Evolutionary conservation across 2,888 invertebrate species (phyloP).

Genomic region (Perdita meconis): DNA sequence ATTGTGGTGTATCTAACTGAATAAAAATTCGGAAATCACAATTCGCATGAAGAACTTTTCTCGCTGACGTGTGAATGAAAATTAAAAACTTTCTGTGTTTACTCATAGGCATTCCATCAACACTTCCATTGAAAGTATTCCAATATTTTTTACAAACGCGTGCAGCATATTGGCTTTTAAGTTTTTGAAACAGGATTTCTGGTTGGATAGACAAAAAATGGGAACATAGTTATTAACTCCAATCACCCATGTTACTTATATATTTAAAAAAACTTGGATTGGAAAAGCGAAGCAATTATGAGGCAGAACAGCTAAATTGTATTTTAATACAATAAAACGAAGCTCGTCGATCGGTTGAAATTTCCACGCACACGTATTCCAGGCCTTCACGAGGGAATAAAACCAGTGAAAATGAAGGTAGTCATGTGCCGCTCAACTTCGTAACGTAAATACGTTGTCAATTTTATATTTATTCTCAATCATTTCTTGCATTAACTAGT

Average conservation of each 20-base stretch:
- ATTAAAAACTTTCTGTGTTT: too few relatives aligned
- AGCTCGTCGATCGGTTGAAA: constrained; percentile 37
- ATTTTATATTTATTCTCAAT: constrained; percentile 23
- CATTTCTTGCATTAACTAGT: neutral
- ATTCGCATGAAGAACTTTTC: too few relatives aligned
- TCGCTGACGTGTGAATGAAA: too few relatives aligned
- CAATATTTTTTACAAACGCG: neutral
- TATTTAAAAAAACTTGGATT: neutral
- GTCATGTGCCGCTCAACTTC: constrained; percentile 32
- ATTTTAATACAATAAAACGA: constrained; percentile 23
- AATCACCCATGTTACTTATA: constrained; percentile 17
- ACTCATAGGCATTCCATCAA: neutral
- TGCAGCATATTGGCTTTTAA: too few relatives aligned
- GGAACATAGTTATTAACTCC: constrained; percentile 5
- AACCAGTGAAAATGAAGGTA: constrained; percentile 12
- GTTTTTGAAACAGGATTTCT: too few relatives aligned
- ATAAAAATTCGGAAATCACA: too few relatives aligned
- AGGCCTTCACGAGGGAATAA: neutral
- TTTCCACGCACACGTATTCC: constrained; percentile 29
- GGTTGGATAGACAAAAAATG: too few relatives aligned
- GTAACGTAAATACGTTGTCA: constrained; percentile 29
- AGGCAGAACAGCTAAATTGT: constrained; percentile 10
- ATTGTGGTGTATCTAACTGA: too few relatives aligned
- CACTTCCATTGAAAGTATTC: neutral
- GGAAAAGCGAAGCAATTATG: constrained; percentile 35